Conservation (phyloP, 1,140 invertebrate genomes). For the Drosophila pallidifrons region DNA sequence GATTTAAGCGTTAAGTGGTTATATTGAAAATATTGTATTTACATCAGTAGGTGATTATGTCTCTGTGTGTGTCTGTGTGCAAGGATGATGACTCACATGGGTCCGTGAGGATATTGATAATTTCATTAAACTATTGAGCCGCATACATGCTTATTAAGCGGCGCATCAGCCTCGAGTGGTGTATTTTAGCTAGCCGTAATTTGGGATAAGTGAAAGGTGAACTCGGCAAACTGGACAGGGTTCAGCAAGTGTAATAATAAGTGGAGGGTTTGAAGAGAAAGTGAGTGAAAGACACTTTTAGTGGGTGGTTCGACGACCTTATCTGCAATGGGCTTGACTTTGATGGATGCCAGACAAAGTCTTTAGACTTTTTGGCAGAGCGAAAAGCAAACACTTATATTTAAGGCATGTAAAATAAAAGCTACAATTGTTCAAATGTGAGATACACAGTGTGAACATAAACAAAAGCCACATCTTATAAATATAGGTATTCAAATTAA, state of each 20-base stretch:
- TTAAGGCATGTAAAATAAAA: no score
- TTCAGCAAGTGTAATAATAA: constrained; percentile 37
- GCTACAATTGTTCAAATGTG: no score
- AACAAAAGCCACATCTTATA: no score
- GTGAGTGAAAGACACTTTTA: neutral
- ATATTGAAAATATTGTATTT: constrained; percentile 84
- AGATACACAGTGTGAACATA: no score
- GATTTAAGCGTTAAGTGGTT: constrained; percentile 83
- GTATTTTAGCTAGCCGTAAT: constrained; percentile 65
- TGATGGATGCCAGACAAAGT: constrained; percentile 56
- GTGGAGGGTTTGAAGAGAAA: neutral
- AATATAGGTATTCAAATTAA: no score
- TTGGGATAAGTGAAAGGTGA: constrained; percentile 71
- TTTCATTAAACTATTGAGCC: constrained; percentile 83
- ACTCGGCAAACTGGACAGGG: constrained; percentile 4
- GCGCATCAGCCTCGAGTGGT: constrained; percentile 41
- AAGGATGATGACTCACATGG: constrained; percentile 68
- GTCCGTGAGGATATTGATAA: constrained; percentile 70
- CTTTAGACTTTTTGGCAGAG: constrained; percentile 1
- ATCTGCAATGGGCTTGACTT: constrained; percentile 37
- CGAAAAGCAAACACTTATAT: neutral
- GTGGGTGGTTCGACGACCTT: constrained; percentile 7
- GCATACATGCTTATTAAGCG: constrained; percentile 42
- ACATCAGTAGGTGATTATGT: constrained; percentile 82
- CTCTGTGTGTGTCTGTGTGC: constrained; percentile 32